Percentiles rank a stretch among this genome's conserved stretches.
These are phyloP conservation scores for Spisula solida DNA, from an alignment of 2,888 invertebrate genomes.

Conservation along the genomic window DNA sequence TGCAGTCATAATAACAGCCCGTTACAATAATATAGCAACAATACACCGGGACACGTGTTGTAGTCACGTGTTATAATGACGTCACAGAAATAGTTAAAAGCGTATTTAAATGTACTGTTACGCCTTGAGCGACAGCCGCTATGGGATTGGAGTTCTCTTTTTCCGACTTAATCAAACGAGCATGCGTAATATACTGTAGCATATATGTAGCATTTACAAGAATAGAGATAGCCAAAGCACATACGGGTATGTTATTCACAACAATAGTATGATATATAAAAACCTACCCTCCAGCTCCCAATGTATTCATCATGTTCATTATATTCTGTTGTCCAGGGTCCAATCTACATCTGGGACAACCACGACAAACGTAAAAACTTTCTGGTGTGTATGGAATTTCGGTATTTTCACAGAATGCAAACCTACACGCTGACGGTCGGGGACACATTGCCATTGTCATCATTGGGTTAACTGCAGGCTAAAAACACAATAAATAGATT, in stretches of 20 bases:
- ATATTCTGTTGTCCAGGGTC: slow-evolving; percentile 51
- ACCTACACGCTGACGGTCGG: slow-evolving; percentile 32
- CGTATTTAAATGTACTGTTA: not conserved
- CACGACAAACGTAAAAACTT: slow-evolving; percentile 63
- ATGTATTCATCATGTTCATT: slow-evolving; percentile 54
- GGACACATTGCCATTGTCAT: slow-evolving; percentile 56
- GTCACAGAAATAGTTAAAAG: not conserved
- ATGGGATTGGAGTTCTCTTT: too few species aligned
- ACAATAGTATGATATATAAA: not conserved
- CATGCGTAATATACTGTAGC: too few species aligned
- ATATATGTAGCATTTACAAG: too few species aligned
- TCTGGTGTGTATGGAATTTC: slow-evolving; percentile 60
- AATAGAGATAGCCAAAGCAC: too few species aligned
- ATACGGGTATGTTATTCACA: too few species aligned
- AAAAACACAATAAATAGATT: not conserved
- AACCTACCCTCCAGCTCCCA: slow-evolving; percentile 43
- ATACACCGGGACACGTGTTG: not conserved
- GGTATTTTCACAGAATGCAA: slow-evolving; percentile 53
- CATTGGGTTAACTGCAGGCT: slow-evolving; percentile 48
- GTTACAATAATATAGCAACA: not conserved
- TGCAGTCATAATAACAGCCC: too few species aligned
- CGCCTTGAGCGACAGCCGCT: too few species aligned
- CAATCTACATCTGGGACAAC: slow-evolving; percentile 56
- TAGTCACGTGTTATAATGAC: not conserved
- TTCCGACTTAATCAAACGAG: too few species aligned